Evolutionary conservation across 2,113 vertebrate species (phyloP).

Genomic region (Puffinus mauretanicus): DNA sequence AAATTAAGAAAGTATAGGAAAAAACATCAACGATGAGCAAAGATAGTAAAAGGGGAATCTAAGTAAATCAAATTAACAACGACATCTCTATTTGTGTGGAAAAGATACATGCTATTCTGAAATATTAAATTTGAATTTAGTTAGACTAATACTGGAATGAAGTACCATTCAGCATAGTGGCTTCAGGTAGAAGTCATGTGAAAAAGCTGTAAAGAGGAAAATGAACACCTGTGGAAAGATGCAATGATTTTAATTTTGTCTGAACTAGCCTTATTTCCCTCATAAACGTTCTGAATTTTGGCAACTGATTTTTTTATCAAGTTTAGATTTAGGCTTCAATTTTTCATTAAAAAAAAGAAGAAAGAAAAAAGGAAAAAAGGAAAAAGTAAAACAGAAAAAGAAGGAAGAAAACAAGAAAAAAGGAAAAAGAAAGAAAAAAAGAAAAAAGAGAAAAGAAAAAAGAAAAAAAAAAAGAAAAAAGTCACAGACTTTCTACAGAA

Average conservation of each 20-base stretch:
- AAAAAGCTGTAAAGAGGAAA: background rate
- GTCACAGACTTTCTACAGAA: background rate
- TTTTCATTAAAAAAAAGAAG: background rate
- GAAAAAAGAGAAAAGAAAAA: too few species aligned
- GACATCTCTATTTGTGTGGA: background rate
- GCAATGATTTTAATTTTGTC: background rate
- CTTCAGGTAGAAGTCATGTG: background rate
- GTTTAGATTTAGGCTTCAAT: background rate
- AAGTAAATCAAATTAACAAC: background rate
- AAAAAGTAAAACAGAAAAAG: too few species aligned
- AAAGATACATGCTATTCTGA: background rate
- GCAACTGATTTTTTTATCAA: background rate
- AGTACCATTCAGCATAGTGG: background rate
- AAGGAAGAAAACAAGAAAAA: background rate
- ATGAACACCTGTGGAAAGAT: background rate
- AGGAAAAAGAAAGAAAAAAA: rapidly evolving
- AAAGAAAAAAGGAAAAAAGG: too few species aligned
- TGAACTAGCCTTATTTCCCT: background rate
- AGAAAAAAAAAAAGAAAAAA: background rate
- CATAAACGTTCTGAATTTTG: background rate
- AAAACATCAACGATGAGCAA: background rate
- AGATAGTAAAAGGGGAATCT: background rate
- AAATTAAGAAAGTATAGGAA: background rate
- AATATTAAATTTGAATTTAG: background rate
- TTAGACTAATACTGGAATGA: background rate